A percentile compares a stretch with the other conserved stretches of the same genome.
Evolutionary conservation across 2,797 vertebrate genomes (phyloP).

Genomic region (Eremophila alpestris): DNA sequence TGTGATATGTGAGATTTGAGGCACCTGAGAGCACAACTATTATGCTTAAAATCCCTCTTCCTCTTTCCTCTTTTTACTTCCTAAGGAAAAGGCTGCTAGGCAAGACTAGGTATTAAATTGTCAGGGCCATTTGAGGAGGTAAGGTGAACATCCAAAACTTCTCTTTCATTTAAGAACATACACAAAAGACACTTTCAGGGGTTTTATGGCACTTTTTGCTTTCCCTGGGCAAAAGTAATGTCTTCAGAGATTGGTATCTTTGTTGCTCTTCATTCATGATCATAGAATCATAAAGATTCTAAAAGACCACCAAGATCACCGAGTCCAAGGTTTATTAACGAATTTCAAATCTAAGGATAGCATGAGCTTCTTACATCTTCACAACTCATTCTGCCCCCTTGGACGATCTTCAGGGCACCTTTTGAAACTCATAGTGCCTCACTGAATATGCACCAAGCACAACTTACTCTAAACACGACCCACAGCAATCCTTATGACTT

Average conservation of each 20-base stretch:
- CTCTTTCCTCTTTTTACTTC: neutral
- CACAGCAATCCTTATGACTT: neutral
- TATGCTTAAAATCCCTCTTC: neutral
- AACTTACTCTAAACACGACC: neutral
- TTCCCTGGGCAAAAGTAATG: neutral
- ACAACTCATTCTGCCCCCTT: neutral
- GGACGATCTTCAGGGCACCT: neutral
- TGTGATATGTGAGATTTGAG: neutral
- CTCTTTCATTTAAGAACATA: neutral
- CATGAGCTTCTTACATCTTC: neutral
- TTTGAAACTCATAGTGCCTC: neutral
- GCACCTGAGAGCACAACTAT: neutral
- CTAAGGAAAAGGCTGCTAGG: neutral
- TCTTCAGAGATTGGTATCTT: neutral
- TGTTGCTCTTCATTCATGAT: neutral
- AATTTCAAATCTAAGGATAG: neutral
- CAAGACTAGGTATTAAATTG: neutral
- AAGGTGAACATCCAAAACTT: neutral
- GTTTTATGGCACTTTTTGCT: neutral
- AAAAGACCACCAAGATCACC: neutral
- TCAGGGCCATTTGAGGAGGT: neutral
- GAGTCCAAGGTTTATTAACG: neutral
- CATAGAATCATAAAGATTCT: neutral
- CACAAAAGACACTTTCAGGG: fast-evolving
- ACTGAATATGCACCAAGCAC: neutral